Evolutionary conservation across 2,888 invertebrate genomes (phyloP), one percentile per base, ranked within the genome.

Genomic region (Coleophora deauratella): DNA sequence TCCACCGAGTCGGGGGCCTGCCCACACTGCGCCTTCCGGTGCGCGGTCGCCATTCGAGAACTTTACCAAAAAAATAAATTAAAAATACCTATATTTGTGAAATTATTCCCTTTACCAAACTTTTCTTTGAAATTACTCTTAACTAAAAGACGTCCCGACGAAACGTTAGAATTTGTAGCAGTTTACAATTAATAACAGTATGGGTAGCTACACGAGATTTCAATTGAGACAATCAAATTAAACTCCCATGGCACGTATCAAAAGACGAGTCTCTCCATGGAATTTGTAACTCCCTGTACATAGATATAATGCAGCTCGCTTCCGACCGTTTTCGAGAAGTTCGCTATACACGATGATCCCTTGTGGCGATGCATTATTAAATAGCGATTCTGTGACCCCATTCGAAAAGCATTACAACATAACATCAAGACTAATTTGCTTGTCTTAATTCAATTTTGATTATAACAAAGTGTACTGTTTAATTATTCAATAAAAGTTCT

Each of bases 371-470:
- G 68, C 79, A 81, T 80, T 74, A 81, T 80, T 82, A 79, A 84
- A 66, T 48, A 73, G 62, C 52, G 62, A 72, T 72, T 71, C 61
- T 59, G 59, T 77, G 78, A 82, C 82, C 82, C 82, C 62, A 80
- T 80, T 79, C 56, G 64, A 72, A 72, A 65, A 47, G 68, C 73
- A 80, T 81, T 76, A 78, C 67, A 21, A 62, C 51, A 57, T 62
- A 59, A 68, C 52, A 79, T 77, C 72, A 76, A 65, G 61, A 64
- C 62, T 78, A 79, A 81, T 82, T 81, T 74, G 75, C 74, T 77
- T 78, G 81, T 82, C 77, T 79, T 81, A 82, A 82, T 79, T 76
- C 66, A 66, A 63, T 79, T 82, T 81, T 78, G 68, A 81, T 78
- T 81, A 55, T 71, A 72, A 80, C 75, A 74, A 80, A 80, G 74